Percentiles rank a stretch among this genome's conserved stretches.
phyloP scores from a whole-genome alignment of 2,113 vertebrate species.

The Isurus oxyrinchus region DNA sequence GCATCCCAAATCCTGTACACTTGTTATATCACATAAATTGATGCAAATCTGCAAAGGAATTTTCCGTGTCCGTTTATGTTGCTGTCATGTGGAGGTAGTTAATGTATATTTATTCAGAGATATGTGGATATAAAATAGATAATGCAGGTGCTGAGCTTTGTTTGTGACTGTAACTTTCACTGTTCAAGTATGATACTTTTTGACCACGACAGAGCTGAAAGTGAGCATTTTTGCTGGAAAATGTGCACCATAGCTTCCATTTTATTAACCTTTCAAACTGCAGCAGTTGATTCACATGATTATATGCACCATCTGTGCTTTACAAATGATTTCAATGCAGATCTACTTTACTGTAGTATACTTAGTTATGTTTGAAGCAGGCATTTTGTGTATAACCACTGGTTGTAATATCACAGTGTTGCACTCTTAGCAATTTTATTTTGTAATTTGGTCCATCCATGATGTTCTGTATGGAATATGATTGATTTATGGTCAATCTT shows the following conservation, averaged over 20 bases:
- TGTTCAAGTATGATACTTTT: background rate
- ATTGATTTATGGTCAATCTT: background rate
- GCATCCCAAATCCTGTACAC: no score
- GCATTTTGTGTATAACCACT: background rate
- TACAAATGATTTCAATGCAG: background rate
- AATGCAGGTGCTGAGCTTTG: no score
- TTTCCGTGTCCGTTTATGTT: no score
- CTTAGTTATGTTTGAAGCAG: background rate
- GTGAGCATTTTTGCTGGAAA: background rate
- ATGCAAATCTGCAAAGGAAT: no score
- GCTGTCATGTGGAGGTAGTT: no score
- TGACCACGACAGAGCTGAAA: background rate
- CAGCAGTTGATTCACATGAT: background rate
- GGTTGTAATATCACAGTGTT: background rate
- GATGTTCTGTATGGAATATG: background rate
- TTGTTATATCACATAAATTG: no score
- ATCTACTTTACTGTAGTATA: background rate
- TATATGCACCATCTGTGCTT: background rate
- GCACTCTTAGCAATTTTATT: background rate
- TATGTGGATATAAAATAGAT: no score
- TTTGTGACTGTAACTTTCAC: no score
- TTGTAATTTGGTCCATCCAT: background rate
- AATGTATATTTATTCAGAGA: no score
- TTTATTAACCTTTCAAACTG: background rate
- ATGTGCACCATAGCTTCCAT: background rate